A percentile compares a stretch with the other conserved stretches of the same genome.
phyloP scores from a whole-genome alignment of 1,140 invertebrate species.

The Micrasema minimum region DNA sequence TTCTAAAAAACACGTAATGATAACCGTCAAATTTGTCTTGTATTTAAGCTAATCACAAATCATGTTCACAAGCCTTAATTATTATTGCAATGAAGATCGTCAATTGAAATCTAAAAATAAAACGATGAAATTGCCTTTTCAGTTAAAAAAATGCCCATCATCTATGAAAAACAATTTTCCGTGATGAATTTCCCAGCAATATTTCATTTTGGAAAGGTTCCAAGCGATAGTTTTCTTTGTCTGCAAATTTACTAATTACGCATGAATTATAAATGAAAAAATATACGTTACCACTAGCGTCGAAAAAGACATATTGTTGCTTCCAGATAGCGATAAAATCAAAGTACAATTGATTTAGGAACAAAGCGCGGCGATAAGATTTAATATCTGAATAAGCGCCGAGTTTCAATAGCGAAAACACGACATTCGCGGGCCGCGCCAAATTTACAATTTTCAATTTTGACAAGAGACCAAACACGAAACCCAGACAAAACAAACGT shows the following conservation, averaged over 20 bases:
- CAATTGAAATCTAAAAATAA: too few species aligned
- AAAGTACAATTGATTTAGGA: constrained; percentile 5
- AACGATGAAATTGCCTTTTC: too few species aligned
- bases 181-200: background rate
- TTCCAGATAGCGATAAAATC: background rate
- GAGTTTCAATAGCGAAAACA: background rate
- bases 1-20: too few species aligned
- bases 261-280: constrained; percentile 20
- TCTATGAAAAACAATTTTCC: background rate
- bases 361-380: background rate
- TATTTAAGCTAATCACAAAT: too few species aligned
- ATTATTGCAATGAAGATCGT: too few species aligned
- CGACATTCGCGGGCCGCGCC: constrained; percentile 9
- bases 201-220: constrained; percentile 3
- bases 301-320: constrained; percentile 15
- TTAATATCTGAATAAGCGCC: background rate
- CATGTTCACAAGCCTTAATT: too few species aligned
- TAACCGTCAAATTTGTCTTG: too few species aligned
- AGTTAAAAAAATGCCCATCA: too few species aligned
- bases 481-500: background rate
- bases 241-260: background rate
- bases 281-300: constrained; percentile 8
- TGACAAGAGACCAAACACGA: constrained; percentile 1
- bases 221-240: constrained; percentile 21
- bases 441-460: constrained; percentile 14